phyloP scores from a whole-genome alignment of 2,888 invertebrate genomes.

The Tolmerus cingulatus region DNA sequence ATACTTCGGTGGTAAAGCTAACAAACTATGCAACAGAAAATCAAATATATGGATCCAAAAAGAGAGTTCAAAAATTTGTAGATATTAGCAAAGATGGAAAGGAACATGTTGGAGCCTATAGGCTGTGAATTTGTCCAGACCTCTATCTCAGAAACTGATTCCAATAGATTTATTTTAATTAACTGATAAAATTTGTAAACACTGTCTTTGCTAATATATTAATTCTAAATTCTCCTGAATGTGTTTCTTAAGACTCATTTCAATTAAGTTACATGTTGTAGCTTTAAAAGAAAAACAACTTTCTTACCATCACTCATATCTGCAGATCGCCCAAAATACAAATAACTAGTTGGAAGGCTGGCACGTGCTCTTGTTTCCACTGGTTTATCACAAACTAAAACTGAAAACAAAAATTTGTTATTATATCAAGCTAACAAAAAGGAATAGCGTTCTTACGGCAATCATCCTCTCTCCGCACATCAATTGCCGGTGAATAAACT shows the following conservation, averaged over 20 bases:
- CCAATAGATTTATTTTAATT: background rate
- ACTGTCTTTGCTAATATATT: no score
- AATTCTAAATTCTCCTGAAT: no score
- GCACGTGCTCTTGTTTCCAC: conserved; percentile 53
- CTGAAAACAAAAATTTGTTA: conserved; percentile 22
- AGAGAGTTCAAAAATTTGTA: conserved; percentile 45
- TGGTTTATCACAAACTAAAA: conserved; percentile 51
- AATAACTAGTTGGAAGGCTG: conserved; percentile 53
- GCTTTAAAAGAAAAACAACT: background rate
- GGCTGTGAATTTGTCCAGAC: background rate
- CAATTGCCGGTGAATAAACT: background rate
- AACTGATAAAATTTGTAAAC: no score
- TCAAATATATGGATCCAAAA: conserved; percentile 51
- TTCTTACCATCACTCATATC: conserved; percentile 18
- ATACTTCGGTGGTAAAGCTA: background rate
- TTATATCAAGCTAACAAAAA: conserved; percentile 1
- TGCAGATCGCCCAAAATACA: conserved; percentile 47
- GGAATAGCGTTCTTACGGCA: conserved; percentile 42
- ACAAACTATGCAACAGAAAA: conserved; percentile 45
- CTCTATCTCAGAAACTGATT: background rate
- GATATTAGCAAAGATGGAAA: conserved; percentile 2
- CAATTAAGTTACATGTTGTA: no score
- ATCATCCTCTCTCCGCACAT: background rate
- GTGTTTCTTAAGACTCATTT: no score
- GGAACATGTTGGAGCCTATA: background rate